These are phyloP conservation scores for Hybognathus amarus DNA, from an alignment of 2,797 vertebrate genomes.

Conservation along the genomic window DNA sequence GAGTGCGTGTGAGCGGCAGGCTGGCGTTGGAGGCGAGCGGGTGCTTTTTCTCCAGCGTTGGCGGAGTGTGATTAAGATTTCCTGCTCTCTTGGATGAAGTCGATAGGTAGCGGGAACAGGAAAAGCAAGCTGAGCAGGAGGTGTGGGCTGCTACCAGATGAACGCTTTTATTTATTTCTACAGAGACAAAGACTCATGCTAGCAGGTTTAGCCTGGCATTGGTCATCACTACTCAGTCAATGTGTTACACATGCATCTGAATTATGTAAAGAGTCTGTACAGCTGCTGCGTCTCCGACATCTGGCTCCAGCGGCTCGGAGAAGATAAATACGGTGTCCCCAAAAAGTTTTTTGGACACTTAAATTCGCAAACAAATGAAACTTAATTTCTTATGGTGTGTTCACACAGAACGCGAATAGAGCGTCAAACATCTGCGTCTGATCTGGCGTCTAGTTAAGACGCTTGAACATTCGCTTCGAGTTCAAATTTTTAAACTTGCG, in stretches of 20 bases:
- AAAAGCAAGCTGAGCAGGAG: conserved; percentile 21
- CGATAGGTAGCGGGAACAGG: conserved; percentile 42
- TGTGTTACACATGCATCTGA: conserved; percentile 3
- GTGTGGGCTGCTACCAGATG: conserved; percentile 19
- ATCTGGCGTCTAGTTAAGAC: too few relatives aligned
- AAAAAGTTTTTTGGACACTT: background rate
- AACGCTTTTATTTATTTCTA: conserved; percentile 27
- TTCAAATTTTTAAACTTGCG: too few relatives aligned
- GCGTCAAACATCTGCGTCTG: too few relatives aligned
- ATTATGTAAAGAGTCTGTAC: conserved; percentile 14
- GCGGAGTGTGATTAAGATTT: conserved; percentile 54
- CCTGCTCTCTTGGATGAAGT: conserved; percentile 45
- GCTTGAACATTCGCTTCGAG: too few relatives aligned
- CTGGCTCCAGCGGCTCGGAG: background rate
- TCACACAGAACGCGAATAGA: too few relatives aligned
- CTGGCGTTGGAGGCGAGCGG: background rate
- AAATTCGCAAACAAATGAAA: background rate
- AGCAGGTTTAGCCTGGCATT: conserved; percentile 15
- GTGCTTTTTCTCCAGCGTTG: conserved; percentile 36
- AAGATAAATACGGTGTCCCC: background rate
- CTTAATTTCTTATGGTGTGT: background rate
- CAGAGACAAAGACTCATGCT: conserved; percentile 4
- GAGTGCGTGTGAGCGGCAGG: conserved; percentile 27
- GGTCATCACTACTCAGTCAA: background rate
- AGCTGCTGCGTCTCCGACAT: background rate